Percentiles rank a stretch among this genome's conserved stretches.
Evolutionary conservation across 1,140 invertebrate species (phyloP).

Genomic region (Luehdorfia chinensis): DNA sequence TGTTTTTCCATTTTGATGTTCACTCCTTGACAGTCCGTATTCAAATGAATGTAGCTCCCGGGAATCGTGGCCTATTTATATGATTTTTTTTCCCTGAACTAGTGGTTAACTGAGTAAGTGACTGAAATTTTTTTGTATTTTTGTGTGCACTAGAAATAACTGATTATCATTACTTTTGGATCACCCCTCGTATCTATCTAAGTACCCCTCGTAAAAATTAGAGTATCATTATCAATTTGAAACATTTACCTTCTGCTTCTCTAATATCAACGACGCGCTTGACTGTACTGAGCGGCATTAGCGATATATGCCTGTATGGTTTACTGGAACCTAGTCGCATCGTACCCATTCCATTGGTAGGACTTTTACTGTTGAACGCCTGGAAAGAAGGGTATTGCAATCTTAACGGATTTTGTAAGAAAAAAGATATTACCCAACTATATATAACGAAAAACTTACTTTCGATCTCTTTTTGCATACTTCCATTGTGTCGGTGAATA

Average conservation of each 20-base stretch:
- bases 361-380: slow-evolving; percentile 84
- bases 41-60: no score
- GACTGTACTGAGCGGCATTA: slow-evolving; percentile 91
- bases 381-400: slow-evolving; percentile 31
- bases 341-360: slow-evolving; percentile 80
- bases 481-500: slow-evolving; percentile 96
- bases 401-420: neutral
- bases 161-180: no score
- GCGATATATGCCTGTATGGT: slow-evolving; percentile 93
- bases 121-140: no score
- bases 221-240: neutral
- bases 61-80: no score
- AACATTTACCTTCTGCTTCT: slow-evolving; percentile 84
- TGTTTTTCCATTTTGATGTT: no score
- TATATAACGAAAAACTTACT: slow-evolving; percentile 49
- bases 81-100: no score
- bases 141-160: no score
- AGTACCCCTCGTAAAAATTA: no score
- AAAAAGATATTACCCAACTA: neutral
- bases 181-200: no score
- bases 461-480: slow-evolving; percentile 93
- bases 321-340: slow-evolving; percentile 84
- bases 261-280: slow-evolving; percentile 93
- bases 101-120: no score
- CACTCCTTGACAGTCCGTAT: no score